Percentiles rank a stretch among this genome's conserved stretches.
phyloP scores from a whole-genome alignment of 2,797 vertebrate species.

The Enteromius fasciolatus region DNA sequence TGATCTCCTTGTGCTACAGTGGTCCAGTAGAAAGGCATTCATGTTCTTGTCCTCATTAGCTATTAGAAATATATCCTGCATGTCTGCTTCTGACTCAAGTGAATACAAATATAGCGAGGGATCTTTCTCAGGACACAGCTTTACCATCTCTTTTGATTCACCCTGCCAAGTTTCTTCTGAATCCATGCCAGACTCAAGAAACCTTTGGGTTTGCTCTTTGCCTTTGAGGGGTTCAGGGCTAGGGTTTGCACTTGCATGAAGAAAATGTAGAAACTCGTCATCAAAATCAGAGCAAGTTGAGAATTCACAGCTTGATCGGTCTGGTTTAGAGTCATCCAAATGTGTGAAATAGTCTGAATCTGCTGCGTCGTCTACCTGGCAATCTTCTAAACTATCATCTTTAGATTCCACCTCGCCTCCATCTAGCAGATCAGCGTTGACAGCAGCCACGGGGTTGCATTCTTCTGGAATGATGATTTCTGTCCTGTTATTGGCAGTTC shows the following conservation, averaged over 20 bases:
- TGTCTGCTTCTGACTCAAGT: conserved; percentile 16
- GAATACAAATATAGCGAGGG: conserved; percentile 39
- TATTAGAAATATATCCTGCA: conserved; percentile 38
- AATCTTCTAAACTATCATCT: conserved; percentile 54
- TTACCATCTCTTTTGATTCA: conserved; percentile 54
- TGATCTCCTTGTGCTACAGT: conserved; percentile 34
- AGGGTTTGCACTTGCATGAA: conserved; percentile 61
- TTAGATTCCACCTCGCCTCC: conserved; percentile 31
- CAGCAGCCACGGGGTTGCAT: conserved; percentile 11
- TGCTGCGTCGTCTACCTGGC: conserved; percentile 65
- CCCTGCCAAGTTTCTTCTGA: conserved; percentile 53
- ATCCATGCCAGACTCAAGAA: conserved; percentile 40
- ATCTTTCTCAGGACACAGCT: conserved; percentile 50
- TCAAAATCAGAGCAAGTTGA: conserved; percentile 76
- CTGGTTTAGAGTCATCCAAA: conserved; percentile 74
- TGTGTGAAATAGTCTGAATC: conserved; percentile 81
- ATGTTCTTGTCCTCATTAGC: conserved; percentile 39
- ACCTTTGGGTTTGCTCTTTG: conserved; percentile 44
- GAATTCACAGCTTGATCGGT: conserved; percentile 74
- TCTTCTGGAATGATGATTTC: conserved; percentile 44
- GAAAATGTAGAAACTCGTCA: conserved; percentile 71
- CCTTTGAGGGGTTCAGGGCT: conserved; percentile 63
- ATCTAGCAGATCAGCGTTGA: conserved; percentile 17
- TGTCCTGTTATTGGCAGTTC: conserved; percentile 50
- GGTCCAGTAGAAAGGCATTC: conserved; percentile 42